These are phyloP conservation scores for Sipha maydis DNA, from an alignment of 2,888 invertebrate genomes.

Conservation along the genomic window DNA sequence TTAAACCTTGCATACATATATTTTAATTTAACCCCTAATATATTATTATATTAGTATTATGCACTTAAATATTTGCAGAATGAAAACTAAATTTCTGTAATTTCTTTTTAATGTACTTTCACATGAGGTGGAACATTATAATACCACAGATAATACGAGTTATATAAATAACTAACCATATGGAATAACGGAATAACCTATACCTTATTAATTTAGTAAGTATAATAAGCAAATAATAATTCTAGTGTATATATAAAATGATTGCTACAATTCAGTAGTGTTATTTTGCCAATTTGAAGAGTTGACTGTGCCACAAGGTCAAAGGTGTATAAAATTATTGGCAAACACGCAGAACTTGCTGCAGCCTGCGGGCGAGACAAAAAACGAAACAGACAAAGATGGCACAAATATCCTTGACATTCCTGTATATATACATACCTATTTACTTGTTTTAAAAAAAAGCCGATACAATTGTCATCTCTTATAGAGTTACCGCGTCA, in stretches of 20 bases:
- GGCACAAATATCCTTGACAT: constrained; percentile 60
- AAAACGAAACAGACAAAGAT: constrained; percentile 41
- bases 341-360: constrained; percentile 45
- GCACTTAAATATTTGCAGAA: neutral
- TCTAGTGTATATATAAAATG: neutral
- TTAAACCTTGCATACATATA: too few relatives aligned
- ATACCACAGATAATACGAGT: neutral
- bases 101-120: neutral
- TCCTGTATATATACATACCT: constrained; percentile 36
- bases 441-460: constrained; percentile 27
- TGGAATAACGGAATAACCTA: neutral
- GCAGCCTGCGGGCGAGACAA: constrained; percentile 21
- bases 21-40: too few relatives aligned
- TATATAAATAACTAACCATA: constrained; percentile 12
- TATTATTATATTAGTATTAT: too few relatives aligned
- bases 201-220: neutral
- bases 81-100: neutral
- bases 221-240: neutral
- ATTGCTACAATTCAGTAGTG: constrained; percentile 28
- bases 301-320: constrained; percentile 56
- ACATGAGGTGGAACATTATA: neutral
- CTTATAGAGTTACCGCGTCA: neutral
- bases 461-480: neutral
- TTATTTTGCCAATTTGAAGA: constrained; percentile 33
- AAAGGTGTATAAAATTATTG: constrained; percentile 47